Conservation (phyloP, 1,140 invertebrate species). For the Catajapyx aquilonaris region DNA sequence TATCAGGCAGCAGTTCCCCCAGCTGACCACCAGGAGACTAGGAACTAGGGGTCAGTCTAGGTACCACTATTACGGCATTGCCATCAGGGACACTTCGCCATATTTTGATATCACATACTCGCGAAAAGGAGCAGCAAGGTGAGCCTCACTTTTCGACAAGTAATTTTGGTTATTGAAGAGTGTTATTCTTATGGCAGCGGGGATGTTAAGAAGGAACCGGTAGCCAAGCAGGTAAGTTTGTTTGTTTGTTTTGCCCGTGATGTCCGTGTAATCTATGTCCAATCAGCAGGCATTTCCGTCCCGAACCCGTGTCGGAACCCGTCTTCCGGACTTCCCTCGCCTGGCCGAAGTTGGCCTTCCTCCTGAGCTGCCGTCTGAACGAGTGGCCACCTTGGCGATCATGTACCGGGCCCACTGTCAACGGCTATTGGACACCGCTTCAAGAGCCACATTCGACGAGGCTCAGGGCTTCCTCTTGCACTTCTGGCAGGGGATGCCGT, state of each 20-base stretch:
- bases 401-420: constrained; percentile 34
- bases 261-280: constrained; percentile 4
- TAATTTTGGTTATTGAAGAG: too few species aligned
- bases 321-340: constrained; percentile 28
- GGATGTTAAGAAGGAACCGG: constrained; percentile 7
- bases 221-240: neutral
- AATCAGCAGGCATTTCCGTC: constrained; percentile 17
- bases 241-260: constrained; percentile 12
- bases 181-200: too few species aligned
- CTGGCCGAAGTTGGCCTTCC: constrained; percentile 24
- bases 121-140: too few species aligned
- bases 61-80: constrained; percentile 34
- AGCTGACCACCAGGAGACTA: constrained; percentile 28
- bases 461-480: constrained; percentile 28
- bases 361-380: constrained; percentile 19
- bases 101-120: neutral
- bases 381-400: constrained; percentile 28
- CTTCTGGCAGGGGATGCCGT: constrained; percentile 33
- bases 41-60: constrained; percentile 33
- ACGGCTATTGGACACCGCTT: constrained; percentile 27
- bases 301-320: constrained; percentile 20
- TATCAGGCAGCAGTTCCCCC: constrained; percentile 31
- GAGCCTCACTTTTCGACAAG: too few species aligned
- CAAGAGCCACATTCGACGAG: constrained; percentile 30
- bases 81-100: constrained; percentile 13